Percentiles rank a stretch among this genome's conserved stretches.
Evolutionary conservation across 2,888 invertebrate species (phyloP).

Genomic region (Drosophila anomalata): DNA sequence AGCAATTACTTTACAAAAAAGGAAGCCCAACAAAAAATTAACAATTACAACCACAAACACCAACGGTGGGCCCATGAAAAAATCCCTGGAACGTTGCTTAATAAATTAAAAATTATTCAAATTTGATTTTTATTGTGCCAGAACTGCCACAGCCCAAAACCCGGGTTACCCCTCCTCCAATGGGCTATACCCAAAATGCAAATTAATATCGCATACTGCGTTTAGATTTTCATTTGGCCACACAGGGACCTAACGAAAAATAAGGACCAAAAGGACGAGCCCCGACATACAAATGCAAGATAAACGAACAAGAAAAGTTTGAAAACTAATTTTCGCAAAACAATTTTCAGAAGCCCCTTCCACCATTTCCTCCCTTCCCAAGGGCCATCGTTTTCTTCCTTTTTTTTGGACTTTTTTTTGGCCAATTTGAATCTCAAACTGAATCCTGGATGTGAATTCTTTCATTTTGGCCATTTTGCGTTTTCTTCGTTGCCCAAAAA

Average conservation of each 20-base stretch:
- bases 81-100: conserved; percentile 44
- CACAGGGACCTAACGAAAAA: conserved; percentile 20
- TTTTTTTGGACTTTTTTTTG: conserved; percentile 25
- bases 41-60: conserved; percentile 22
- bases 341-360: conserved; percentile 66
- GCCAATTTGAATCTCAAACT: conserved; percentile 74
- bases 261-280: conserved; percentile 12
- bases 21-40: conserved; percentile 27
- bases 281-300: conserved; percentile 27
- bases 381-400: conserved; percentile 36
- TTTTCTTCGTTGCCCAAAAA: conserved; percentile 51
- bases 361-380: not conserved
- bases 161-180: conserved; percentile 31
- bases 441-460: conserved; percentile 46
- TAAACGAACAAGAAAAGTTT: conserved; percentile 63
- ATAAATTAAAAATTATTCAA: conserved; percentile 78
- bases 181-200: conserved; percentile 59
- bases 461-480: conserved; percentile 48
- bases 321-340: conserved; percentile 78
- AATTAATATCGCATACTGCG: conserved; percentile 74
- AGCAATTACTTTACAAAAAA: conserved; percentile 53
- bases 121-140: conserved; percentile 73
- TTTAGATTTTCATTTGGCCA: conserved; percentile 56
- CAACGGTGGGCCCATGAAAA: conserved; percentile 2
- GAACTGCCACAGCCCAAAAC: not conserved